phyloP scores from a whole-genome alignment of 2,113 vertebrate species.

The Arothron firmamentum region DNA sequence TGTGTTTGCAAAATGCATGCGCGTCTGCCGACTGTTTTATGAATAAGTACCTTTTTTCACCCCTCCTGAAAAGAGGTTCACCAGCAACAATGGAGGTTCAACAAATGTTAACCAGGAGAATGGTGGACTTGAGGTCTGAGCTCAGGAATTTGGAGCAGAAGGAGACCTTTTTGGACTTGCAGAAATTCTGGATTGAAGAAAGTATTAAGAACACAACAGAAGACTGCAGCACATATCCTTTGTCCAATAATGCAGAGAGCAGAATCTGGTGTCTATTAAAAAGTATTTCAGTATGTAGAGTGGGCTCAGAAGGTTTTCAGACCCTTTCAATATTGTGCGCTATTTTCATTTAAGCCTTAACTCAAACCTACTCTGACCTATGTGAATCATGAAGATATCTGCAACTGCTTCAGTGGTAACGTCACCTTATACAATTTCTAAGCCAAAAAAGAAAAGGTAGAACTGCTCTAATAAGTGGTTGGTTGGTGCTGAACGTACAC shows the following conservation, averaged over 20 bases:
- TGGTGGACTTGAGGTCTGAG: conserved; percentile 85
- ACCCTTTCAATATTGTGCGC: too few species aligned
- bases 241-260: background rate
- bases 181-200: conserved; percentile 88
- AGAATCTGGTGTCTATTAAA: background rate
- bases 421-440: background rate
- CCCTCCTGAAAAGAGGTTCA: conserved; percentile 75
- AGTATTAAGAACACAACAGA: conserved; percentile 90
- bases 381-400: conserved; percentile 91
- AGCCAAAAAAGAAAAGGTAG: too few species aligned
- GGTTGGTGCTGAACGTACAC: background rate
- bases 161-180: conserved; percentile 87
- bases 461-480: too few species aligned
- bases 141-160: conserved; percentile 83
- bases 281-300: background rate
- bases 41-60: too few species aligned
- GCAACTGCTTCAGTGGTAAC: conserved; percentile 90
- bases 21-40: too few species aligned
- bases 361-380: conserved; percentile 82
- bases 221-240: conserved; percentile 92
- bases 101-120: conserved; percentile 76
- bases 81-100: conserved; percentile 78
- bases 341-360: conserved; percentile 77
- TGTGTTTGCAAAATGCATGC: too few species aligned
- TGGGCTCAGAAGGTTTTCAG: too few species aligned